Percentiles rank a stretch among this genome's conserved stretches.
Conservation (phyloP, 1,140 invertebrate genomes). For the Drosophila aff. region DNA sequence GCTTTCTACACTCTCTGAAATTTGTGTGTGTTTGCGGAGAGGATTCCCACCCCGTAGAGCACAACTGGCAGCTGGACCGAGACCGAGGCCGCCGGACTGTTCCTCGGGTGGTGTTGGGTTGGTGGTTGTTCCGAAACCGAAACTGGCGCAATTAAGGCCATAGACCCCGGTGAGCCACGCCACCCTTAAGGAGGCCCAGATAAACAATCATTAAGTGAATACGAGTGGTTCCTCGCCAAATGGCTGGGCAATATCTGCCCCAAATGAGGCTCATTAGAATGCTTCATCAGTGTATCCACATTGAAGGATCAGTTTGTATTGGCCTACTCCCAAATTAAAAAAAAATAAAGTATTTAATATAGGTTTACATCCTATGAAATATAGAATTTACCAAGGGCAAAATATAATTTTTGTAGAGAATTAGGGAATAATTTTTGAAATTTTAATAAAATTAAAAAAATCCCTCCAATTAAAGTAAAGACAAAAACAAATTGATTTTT, state of each 20-base stretch:
- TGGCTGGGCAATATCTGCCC: constrained; percentile 1
- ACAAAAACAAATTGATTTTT: not conserved
- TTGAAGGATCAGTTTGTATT: not conserved
- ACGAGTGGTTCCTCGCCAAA: constrained; percentile 17
- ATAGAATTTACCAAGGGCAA: too few species aligned
- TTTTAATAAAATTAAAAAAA: not conserved
- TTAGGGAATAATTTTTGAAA: not conserved
- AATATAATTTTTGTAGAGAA: too few species aligned
- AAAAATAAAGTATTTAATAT: not conserved
- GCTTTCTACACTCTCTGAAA: constrained; percentile 3
- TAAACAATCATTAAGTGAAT: constrained; percentile 40
- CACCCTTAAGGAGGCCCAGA: constrained; percentile 54
- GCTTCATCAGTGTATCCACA: not conserved
- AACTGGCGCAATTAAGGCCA: constrained; percentile 69
- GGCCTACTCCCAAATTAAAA: not conserved
- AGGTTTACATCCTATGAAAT: too few species aligned
- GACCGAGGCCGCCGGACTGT: constrained; percentile 1
- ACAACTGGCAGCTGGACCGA: constrained; percentile 43
- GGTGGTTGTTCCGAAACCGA: constrained; percentile 56
- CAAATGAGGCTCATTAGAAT: constrained; percentile 3
- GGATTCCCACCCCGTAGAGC: constrained; percentile 30
- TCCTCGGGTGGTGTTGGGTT: constrained; percentile 39
- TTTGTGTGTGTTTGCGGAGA: constrained; percentile 9
- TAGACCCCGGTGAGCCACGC: constrained; percentile 64
- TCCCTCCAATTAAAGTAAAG: not conserved